phyloP scores from a whole-genome alignment of 2,888 invertebrate species.

The Scaptomyza parva region DNA sequence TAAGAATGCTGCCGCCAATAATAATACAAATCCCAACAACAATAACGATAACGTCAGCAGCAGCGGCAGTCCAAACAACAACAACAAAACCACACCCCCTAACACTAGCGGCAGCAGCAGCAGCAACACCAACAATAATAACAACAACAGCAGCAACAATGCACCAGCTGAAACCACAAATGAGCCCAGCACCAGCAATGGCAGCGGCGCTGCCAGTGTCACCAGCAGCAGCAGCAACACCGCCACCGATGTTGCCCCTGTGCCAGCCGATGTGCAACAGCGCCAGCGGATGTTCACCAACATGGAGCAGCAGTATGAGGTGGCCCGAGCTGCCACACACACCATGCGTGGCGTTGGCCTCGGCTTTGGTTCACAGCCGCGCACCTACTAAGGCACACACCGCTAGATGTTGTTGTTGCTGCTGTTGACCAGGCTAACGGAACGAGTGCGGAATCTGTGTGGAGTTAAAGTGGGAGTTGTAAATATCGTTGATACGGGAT shows the following conservation, averaged over 20 bases:
- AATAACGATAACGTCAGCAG: slow-evolving; percentile 19
- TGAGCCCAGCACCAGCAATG: slow-evolving; percentile 21
- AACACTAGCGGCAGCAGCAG: slow-evolving; percentile 14
- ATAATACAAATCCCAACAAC: slow-evolving; percentile 10
- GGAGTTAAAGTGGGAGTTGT: slow-evolving; percentile 46
- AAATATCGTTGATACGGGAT: slow-evolving; percentile 24
- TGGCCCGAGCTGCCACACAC: slow-evolving; percentile 97
- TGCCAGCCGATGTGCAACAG: slow-evolving; percentile 81
- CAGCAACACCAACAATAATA: slow-evolving; percentile 9
- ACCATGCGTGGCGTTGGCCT: slow-evolving; percentile 96
- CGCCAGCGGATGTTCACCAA: slow-evolving; percentile 94
- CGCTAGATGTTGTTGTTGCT: not conserved
- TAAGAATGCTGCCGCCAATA: slow-evolving; percentile 55
- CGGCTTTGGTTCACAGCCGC: slow-evolving; percentile 88
- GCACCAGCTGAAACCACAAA: slow-evolving; percentile 17
- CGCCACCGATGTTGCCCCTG: slow-evolving; percentile 3
- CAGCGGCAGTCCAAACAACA: not conserved
- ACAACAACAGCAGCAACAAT: slow-evolving; percentile 39
- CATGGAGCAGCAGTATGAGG: slow-evolving; percentile 98
- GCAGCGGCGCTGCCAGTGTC: slow-evolving; percentile 33
- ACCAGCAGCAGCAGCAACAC: slow-evolving; percentile 42
- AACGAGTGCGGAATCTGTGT: not conserved
- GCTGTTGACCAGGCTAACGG: not conserved
- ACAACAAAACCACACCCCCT: too few relatives aligned
- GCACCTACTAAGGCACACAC: slow-evolving; percentile 77